phyloP scores from a whole-genome alignment of 2,797 vertebrate genomes.

The Chlorospingus flavigularis region DNA sequence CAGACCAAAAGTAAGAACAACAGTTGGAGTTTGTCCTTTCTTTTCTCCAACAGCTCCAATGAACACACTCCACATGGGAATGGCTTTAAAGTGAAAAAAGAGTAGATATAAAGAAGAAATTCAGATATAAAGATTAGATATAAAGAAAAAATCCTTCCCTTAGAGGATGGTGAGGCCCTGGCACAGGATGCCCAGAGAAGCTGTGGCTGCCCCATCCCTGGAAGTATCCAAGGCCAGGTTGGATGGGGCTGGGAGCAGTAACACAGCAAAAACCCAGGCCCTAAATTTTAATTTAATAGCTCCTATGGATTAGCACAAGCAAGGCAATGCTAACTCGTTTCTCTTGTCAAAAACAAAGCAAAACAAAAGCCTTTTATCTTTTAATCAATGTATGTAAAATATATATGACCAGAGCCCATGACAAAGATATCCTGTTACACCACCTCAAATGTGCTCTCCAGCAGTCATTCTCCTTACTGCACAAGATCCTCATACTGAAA shows the following conservation, averaged over 20 bases:
- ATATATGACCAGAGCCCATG: conserved; percentile 30
- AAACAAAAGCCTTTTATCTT: conserved; percentile 45
- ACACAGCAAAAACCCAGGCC: not conserved
- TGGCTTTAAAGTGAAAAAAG: not conserved
- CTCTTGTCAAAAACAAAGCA: conserved; percentile 8
- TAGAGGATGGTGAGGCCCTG: not conserved
- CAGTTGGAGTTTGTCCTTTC: not conserved
- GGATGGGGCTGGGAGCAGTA: not conserved
- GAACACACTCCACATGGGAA: not conserved
- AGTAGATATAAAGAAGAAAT: not conserved
- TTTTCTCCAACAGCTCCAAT: not conserved
- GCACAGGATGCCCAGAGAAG: not conserved
- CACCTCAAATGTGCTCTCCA: not conserved
- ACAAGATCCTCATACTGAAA: not conserved
- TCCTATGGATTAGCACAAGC: not conserved
- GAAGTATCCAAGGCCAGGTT: not conserved
- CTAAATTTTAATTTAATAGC: not conserved
- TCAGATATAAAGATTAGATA: not conserved
- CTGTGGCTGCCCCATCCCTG: not conserved
- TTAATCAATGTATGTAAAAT: conserved; percentile 50
- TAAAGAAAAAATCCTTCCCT: not conserved
- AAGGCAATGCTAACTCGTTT: not conserved
- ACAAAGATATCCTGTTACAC: conserved; percentile 39
- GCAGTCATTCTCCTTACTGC: not conserved
- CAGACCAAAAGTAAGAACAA: not conserved